These are phyloP conservation scores for Hartigia nigra DNA, from an alignment of 2,888 invertebrate genomes.

Conservation along the genomic window DNA sequence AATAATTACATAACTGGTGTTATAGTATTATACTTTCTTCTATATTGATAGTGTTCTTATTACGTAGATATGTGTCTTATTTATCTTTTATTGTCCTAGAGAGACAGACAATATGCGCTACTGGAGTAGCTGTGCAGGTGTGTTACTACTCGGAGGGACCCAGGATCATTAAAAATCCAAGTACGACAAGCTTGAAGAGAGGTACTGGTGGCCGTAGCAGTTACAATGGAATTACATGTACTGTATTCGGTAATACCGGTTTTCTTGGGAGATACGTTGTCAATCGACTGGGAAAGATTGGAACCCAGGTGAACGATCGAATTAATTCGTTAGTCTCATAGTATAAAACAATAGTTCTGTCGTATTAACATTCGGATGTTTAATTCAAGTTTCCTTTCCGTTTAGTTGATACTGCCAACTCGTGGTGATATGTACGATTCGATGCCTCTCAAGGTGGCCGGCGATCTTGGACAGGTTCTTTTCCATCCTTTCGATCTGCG, in stretches of 20 bases:
- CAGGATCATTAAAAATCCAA: constrained; percentile 51
- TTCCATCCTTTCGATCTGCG: constrained; percentile 86
- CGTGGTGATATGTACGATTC: constrained; percentile 87
- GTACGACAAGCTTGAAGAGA: constrained; percentile 74
- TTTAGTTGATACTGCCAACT: constrained; percentile 91
- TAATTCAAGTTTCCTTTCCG: constrained; percentile 41
- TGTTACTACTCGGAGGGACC: constrained; percentile 47
- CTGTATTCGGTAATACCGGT: constrained; percentile 95
- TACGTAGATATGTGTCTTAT: neutral
- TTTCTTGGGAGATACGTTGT: constrained; percentile 89
- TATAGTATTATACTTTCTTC: constrained; percentile 1
- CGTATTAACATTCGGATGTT: neutral
- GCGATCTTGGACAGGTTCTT: constrained; percentile 95
- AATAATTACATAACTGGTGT: constrained; percentile 32
- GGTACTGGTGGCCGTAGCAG: constrained; percentile 94
- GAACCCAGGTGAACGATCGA: constrained; percentile 72
- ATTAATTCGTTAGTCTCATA: neutral
- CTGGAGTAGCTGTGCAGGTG: constrained; percentile 38
- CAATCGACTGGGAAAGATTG: constrained; percentile 89
- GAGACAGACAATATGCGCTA: constrained; percentile 37
- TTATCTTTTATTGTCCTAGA: constrained; percentile 31
- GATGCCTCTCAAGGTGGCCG: constrained; percentile 82
- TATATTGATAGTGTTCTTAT: neutral
- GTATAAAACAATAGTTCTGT: neutral
- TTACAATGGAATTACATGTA: constrained; percentile 97